Evolutionary conservation across 2,797 vertebrate species (phyloP), one percentile per base, ranked within the genome.

Genomic region (Martes flavigula): DNA sequence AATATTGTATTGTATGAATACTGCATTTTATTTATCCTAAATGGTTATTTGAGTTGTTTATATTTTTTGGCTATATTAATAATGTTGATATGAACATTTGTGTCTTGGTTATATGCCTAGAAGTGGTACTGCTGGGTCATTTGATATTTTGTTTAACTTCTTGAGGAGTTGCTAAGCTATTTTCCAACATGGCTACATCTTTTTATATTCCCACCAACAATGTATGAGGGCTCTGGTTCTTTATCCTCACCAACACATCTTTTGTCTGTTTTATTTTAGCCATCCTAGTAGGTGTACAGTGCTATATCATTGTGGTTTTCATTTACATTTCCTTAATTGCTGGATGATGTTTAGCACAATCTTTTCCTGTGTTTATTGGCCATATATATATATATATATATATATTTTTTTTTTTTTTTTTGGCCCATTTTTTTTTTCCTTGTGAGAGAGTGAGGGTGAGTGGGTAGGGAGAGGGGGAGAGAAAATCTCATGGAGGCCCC

Each of bases 261-360:
- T 83, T 51, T 83, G 40, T 84, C 18, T 82, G 64, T 68, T 95
- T 89, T 68, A 75, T 83, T 92, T 60, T 83, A 96, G n/a, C 40
- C 27, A 18, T 89, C 23, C 40, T 62, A 20, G 23, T 82, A 62
- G 15, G 7, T 87, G 10, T 87, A 46, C 73, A 66, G 35, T 84
- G 35, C 12, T 68, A 25, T 78, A 51, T 93, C 38, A 75, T 25
- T 75, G 46, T 82, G 38, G 38, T 56, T 87, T 87, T 87, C 30
- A 75, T 87, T 95, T 95, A 20, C 20, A 38, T 77, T 83, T 95
- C 58, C 83, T 14, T 25, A 77, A 6, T 77, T 73, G 38, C 46
- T 88, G 23, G n/a, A 75, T 72, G 35, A 48, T 91, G 87, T 91
- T 87, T 56, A 87, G 66, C 27, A 82, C 46, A 27, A 5, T 96